A percentile compares a stretch with the other conserved stretches of the same genome.
Conservation (phyloP, 2,113 vertebrate genomes). For the Apistogramma diplotaenia region DNA sequence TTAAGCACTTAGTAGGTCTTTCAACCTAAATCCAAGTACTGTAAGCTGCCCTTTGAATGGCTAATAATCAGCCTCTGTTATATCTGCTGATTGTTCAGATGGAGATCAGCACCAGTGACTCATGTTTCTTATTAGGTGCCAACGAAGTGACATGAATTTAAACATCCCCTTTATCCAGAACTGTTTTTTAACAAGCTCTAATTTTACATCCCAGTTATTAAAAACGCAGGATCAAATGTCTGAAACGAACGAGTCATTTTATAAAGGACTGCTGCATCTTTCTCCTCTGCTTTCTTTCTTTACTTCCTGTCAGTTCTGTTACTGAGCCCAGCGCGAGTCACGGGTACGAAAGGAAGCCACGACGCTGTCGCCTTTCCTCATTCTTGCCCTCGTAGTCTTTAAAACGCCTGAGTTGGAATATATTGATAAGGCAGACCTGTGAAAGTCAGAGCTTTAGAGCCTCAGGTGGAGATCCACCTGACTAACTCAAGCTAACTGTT, state of each 20-base stretch:
- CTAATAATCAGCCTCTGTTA: neutral
- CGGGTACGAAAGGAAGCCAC: rapidly evolving
- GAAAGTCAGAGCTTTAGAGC: neutral
- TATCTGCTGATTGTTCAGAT: neutral
- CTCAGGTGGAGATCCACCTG: neutral
- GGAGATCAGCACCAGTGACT: neutral
- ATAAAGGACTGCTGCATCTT: neutral
- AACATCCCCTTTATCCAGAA: neutral
- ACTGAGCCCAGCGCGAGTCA: neutral
- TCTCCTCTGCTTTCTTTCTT: neutral
- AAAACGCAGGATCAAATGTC: neutral
- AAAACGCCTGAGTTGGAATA: neutral
- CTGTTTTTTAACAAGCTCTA: neutral
- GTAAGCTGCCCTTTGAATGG: neutral
- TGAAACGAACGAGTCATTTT: neutral
- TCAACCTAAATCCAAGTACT: neutral
- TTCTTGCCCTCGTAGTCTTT: neutral
- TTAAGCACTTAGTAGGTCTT: neutral
- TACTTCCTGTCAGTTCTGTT: neutral
- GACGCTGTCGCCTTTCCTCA: neutral
- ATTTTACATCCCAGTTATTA: neutral
- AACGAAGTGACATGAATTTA: neutral
- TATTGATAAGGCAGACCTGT: neutral
- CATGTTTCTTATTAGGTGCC: neutral
- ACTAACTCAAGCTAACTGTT: rapidly evolving